Evolutionary conservation across 2,797 vertebrate species (phyloP), one percentile per base, ranked within the genome.

Genomic region (Leptatherina wallacei): DNA sequence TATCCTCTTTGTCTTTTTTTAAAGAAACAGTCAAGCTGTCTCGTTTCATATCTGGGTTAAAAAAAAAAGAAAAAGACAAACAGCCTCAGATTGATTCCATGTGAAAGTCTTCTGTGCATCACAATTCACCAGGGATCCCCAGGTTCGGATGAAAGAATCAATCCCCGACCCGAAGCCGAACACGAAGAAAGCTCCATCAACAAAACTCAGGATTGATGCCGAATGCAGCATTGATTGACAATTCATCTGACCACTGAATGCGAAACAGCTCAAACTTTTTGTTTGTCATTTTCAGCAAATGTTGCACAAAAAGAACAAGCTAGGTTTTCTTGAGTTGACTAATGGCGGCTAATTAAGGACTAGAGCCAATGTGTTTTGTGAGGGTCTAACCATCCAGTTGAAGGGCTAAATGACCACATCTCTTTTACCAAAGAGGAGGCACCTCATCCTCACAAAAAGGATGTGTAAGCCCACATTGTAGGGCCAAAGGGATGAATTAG

Each of bases 91-190:
- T 60, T 56, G 60, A 29, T 59, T 52, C 65, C 18, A 22, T 27
- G 22, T 24, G 47, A 61, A 51, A 47, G 61, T 52, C 10, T 40
- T 56, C 20, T 3, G n/a, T 42, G 10, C 4, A 49, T 20, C 44
- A 51, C 56, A 6, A 5, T 60, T 57, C 69, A 30, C 11, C 14
- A 0, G 24, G 8, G 47, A 60, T 63, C 4, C 0, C 16, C 30
- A 16, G 36, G 36, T 56, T 62, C 2, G 33, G 61, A 67, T 67
- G 40, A 24, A 22, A 72, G 40, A 36, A 61, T 67, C 54, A 52
- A 38, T 64, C 12, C 10, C 0, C 51, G 29, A 58, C 36, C 27
- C 12, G 24, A 16, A 66, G 40, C 33, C 2, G 52, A 52, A 69
- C 24, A 0, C 36, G 47, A 44, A 54, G 7, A 7, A 47, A 1